A percentile compares a stretch with the other conserved stretches of the same genome.
Evolutionary conservation across 2,113 vertebrate species (phyloP).

Genomic region (Anarhynchus alexandrinus): DNA sequence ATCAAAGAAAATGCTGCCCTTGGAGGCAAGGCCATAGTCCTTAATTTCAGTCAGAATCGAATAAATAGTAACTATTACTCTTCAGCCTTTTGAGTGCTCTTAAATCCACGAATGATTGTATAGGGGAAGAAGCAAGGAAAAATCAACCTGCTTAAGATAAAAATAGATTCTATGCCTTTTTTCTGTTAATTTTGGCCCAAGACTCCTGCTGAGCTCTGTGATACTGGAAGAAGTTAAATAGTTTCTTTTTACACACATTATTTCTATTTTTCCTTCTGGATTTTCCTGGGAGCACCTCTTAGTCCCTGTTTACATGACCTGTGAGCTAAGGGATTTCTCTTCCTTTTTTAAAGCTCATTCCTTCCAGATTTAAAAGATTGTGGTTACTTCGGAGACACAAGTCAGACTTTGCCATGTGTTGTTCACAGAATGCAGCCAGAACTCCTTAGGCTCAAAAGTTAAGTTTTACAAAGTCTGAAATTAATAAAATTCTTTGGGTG

Average conservation of each 20-base stretch:
- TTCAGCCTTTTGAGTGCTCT: not conserved
- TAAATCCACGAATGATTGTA: not conserved
- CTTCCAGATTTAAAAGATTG: not conserved
- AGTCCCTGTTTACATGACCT: not conserved
- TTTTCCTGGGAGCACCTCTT: not conserved
- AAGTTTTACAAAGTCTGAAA: not conserved
- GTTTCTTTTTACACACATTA: not conserved
- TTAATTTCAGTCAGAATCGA: not conserved
- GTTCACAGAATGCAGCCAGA: not conserved
- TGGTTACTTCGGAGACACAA: not conserved
- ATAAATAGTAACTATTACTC: not conserved
- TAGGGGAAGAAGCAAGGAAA: not conserved
- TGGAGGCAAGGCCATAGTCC: not conserved
- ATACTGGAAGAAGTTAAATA: not conserved
- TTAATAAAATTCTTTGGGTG: not conserved
- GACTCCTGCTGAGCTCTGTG: not conserved
- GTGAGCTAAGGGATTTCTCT: not conserved
- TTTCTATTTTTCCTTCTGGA: not conserved
- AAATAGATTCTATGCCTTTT: not conserved
- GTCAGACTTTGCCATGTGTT: rapidly evolving
- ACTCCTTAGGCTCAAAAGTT: not conserved
- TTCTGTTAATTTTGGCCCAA: not conserved
- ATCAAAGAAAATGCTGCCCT: conserved; percentile 21
- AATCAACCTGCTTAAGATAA: not conserved
- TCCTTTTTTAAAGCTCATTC: not conserved